A percentile compares a stretch with the other conserved stretches of the same genome.
These are phyloP conservation scores for Halisarca cf. caerulea DNA, from an alignment of 37 sponge, comb jelly and placozoan genomes.

Conservation along the genomic window DNA sequence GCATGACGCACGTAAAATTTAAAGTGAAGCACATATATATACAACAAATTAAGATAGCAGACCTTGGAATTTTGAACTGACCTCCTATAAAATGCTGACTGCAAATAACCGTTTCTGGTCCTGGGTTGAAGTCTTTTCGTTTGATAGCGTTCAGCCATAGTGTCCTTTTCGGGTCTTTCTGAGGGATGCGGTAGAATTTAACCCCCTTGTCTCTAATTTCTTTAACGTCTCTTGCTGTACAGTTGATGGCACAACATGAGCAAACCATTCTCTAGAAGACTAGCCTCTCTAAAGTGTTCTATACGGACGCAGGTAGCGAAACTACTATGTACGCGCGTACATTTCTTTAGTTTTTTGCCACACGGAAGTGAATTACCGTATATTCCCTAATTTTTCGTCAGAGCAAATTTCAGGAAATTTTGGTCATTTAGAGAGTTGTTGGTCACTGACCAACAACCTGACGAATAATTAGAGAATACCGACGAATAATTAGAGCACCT, in stretches of 20 bases:
- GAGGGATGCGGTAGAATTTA: constrained; percentile 37
- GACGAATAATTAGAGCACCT: too few relatives aligned
- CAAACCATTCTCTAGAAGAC: constrained; percentile 9
- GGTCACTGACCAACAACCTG: too few relatives aligned
- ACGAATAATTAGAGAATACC: too few relatives aligned
- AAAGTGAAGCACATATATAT: neutral
- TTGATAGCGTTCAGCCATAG: constrained; percentile 46
- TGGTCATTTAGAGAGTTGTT: too few relatives aligned
- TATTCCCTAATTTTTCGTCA: too few relatives aligned
- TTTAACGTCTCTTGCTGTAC: constrained; percentile 43
- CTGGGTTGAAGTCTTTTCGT: constrained; percentile 38
- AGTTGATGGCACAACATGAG: constrained; percentile 38
- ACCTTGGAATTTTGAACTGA: too few relatives aligned
- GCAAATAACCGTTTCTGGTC: constrained; percentile 31
- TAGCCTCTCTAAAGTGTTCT: neutral
- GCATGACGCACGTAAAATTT: neutral
- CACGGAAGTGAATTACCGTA: too few relatives aligned
- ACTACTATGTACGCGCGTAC: too few relatives aligned
- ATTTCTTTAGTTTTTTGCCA: neutral
- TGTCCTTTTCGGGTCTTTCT: constrained; percentile 18
- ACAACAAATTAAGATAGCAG: too few relatives aligned
- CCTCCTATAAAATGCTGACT: constrained; percentile 46
- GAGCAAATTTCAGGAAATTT: too few relatives aligned
- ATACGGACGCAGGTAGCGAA: neutral
- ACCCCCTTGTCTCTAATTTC: constrained; percentile 45